Evolutionary conservation across 2,797 vertebrate species (phyloP).

Genomic region (Scolopax rusticola): DNA sequence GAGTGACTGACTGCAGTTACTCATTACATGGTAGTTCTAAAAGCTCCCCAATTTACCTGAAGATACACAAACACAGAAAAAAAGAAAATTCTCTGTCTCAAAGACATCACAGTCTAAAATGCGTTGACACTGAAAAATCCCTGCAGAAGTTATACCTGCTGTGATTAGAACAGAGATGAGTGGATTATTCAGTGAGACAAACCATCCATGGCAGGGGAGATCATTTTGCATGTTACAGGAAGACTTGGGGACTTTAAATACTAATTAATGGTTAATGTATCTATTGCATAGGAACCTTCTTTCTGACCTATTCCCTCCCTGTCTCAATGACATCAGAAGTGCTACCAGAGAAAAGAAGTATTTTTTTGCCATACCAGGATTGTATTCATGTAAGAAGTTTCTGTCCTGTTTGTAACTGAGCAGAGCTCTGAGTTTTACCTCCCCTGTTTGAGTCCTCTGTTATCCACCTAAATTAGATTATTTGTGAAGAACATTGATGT

Average conservation of each 20-base stretch:
- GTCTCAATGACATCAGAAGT: neutral
- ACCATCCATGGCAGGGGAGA: neutral
- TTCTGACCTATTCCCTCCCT: neutral
- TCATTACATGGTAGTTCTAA: neutral
- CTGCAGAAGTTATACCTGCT: neutral
- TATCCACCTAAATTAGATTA: conserved; percentile 49
- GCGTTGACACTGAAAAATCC: conserved; percentile 27
- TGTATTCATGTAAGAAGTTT: neutral
- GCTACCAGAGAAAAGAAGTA: neutral
- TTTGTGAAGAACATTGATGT: neutral
- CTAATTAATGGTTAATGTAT: conserved; percentile 20
- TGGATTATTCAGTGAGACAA: neutral
- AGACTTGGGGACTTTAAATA: conserved; percentile 15
- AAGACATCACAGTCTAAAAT: neutral
- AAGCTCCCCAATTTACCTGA: neutral
- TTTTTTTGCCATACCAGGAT: neutral
- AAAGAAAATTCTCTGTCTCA: neutral
- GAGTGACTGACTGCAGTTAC: conserved; percentile 17
- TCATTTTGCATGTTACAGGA: neutral
- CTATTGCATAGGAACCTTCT: neutral
- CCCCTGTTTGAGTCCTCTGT: neutral
- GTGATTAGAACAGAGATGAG: conserved; percentile 12
- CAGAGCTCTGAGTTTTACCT: neutral
- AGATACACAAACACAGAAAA: neutral
- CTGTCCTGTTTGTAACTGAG: neutral